phyloP scores from a whole-genome alignment of 2,113 vertebrate species.

The Nycticryphes semicollaris region DNA sequence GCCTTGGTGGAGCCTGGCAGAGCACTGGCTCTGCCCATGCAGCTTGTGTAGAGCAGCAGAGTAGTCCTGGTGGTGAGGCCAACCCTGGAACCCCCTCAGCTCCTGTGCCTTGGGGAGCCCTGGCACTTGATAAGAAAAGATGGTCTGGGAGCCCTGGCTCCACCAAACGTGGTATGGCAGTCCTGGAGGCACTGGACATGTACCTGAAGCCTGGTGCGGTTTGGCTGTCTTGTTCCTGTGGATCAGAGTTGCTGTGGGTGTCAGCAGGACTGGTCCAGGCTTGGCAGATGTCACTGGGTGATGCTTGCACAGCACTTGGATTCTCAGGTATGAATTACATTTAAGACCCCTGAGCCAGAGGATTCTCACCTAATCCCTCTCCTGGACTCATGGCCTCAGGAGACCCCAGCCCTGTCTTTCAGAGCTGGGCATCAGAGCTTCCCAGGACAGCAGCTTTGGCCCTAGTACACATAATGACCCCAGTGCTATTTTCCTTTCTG shows the following conservation, averaged over 20 bases:
- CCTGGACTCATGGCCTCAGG: background rate
- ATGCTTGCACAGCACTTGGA: background rate
- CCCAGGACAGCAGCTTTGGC: background rate
- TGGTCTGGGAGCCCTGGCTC: background rate
- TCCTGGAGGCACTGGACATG: background rate
- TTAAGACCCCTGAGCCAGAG: background rate
- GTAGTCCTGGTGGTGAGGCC: background rate
- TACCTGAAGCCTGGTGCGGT: background rate
- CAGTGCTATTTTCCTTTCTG: background rate
- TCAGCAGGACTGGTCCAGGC: background rate
- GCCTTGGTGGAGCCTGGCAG: background rate
- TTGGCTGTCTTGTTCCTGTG: background rate
- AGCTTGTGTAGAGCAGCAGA: background rate
- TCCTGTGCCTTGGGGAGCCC: background rate
- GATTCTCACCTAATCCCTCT: background rate
- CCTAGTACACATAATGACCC: background rate
- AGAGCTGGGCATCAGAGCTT: background rate
- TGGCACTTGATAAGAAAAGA: background rate
- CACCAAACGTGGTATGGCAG: accelerated
- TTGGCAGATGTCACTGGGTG: background rate
- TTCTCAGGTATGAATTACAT: background rate
- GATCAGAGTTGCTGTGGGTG: background rate
- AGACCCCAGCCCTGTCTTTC: background rate
- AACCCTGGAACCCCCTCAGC: background rate
- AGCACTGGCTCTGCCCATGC: background rate